phyloP scores from a whole-genome alignment of 2,797 vertebrate species.

The Spinus olivaceus region DNA sequence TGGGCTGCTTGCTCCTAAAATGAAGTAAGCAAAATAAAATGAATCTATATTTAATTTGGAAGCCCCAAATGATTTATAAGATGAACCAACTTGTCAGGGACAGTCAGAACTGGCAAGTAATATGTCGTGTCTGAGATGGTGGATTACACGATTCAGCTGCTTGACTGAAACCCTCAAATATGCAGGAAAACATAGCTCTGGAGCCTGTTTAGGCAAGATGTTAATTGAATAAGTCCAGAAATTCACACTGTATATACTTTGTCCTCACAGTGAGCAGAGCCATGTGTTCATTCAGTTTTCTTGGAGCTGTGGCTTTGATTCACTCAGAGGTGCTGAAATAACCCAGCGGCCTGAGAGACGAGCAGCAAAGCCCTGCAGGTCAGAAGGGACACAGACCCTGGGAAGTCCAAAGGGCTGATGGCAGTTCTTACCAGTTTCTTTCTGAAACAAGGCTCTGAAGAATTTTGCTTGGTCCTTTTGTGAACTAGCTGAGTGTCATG shows the following conservation, averaged over 20 bases:
- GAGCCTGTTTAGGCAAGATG: neutral
- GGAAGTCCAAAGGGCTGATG: neutral
- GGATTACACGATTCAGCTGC: neutral
- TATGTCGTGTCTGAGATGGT: neutral
- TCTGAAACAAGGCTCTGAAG: neutral
- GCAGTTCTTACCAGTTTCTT: neutral
- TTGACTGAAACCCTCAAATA: neutral
- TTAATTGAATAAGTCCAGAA: neutral
- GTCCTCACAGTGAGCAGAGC: neutral
- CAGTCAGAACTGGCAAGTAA: neutral
- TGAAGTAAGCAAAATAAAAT: constrained; percentile 5
- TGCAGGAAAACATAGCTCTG: neutral
- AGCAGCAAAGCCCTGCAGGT: neutral
- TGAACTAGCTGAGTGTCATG: neutral
- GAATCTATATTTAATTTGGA: neutral
- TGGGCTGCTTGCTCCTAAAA: neutral
- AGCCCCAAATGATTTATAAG: neutral
- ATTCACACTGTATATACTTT: neutral
- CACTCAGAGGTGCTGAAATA: rapidly evolving
- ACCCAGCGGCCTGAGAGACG: neutral
- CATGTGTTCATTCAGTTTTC: neutral
- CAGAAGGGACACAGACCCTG: neutral
- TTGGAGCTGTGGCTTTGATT: neutral
- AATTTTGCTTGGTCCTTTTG: neutral
- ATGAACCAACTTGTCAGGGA: neutral